Conservation (phyloP, 92 coral and sea anemone genomes). For the Epizoanthus scotinus region DNA sequence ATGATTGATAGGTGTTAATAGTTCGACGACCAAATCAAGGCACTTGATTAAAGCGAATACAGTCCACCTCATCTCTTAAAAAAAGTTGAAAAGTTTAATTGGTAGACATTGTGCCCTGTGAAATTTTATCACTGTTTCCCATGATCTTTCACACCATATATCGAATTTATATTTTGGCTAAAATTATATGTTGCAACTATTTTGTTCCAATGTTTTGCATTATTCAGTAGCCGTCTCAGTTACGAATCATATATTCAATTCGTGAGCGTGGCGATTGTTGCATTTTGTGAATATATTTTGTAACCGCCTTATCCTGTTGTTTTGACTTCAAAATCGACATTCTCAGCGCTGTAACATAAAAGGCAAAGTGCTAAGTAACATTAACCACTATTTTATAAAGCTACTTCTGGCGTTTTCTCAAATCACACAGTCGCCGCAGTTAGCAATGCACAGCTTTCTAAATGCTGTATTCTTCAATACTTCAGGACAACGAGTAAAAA, state of each 20-base stretch:
- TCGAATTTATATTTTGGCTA: too few relatives aligned
- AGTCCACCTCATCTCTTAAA: too few relatives aligned
- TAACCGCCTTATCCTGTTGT: background rate
- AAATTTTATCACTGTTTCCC: too few relatives aligned
- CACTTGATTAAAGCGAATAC: background rate
- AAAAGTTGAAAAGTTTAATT: background rate
- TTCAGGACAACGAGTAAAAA: background rate
- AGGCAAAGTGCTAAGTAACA: too few relatives aligned
- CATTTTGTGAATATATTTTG: too few relatives aligned
- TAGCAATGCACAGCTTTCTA: background rate
- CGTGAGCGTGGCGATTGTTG: too few relatives aligned
- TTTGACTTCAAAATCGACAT: background rate
- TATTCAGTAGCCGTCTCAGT: too few relatives aligned
- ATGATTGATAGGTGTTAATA: background rate
- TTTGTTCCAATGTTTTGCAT: too few relatives aligned
- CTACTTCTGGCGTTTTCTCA: background rate
- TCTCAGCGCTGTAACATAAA: background rate
- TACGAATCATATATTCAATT: too few relatives aligned
- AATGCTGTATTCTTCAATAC: background rate
- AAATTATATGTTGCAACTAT: too few relatives aligned
- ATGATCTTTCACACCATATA: too few relatives aligned
- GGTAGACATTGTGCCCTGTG: background rate
- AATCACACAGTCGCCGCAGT: background rate
- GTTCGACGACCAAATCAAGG: background rate
- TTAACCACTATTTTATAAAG: background rate